Base-by-base conservation (phyloP, 2,888 invertebrate genomes). In the Tinea semifulvella region DNA sequence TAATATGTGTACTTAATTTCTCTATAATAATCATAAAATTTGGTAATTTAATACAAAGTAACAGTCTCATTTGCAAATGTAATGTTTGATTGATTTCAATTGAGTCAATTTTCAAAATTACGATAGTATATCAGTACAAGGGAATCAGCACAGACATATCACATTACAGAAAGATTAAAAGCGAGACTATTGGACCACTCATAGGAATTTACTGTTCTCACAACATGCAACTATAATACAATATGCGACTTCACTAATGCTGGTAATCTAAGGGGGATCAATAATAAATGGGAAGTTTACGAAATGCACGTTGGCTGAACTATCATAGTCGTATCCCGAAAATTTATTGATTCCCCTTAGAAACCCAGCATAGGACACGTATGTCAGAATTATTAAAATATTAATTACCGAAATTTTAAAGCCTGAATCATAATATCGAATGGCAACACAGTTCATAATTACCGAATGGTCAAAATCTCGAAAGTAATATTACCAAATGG, bases 111-210 rank as follows among this genome's bases (percentile, higher is more conserved):
- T 22, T 22, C 8, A 7, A 22, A 22, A 18, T 36, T 36, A 36
- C 36, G 16, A 36, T 16, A 18, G 7, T 31, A 36, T 10, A 36
- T 36, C 36, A 36, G 36, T 36, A 36, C 36, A 18, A 36, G 36
- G 36, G 36, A 22, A n/a, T n/a, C n/a, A n/a, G 17, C 36, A 36
- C 18, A 36, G 36, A 42, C 20, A 42, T 42, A 42, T 42, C 42
- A 42, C 42, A 42, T 42, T 22, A 42, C 16, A 26, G 26, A 42
- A 42, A 40, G 13, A 19, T 40, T 25, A 72, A 71, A 77, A 77
- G 77, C 77, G 61, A 74, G 72, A 72, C 73, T 76, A 28, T 79
- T 79, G 79, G 79, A 79, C 79, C 79, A 77, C 79, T 76, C 72
- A 72, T 77, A 79, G 79, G 77, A 79, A 79, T 77, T 68, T 56